phyloP scores from a whole-genome alignment of 2,113 vertebrate genomes.

The Callospermophilus lateralis region DNA sequence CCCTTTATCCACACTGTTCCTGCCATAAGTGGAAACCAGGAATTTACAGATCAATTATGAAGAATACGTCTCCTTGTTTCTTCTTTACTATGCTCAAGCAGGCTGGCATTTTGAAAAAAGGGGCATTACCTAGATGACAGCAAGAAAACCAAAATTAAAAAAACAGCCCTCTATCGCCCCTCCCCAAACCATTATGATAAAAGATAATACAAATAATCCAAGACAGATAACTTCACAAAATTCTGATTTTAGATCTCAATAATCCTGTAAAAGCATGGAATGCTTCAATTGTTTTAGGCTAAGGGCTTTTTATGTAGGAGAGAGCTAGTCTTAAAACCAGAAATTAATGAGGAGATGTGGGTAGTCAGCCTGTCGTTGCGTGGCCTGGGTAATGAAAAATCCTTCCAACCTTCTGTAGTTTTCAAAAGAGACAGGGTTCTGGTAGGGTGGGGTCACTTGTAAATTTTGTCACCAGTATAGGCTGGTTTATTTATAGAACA shows the following conservation, averaged over 20 bases:
- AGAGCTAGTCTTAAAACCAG: not conserved
- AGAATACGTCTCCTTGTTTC: not conserved
- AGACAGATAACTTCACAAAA: not conserved
- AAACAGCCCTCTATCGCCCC: not conserved
- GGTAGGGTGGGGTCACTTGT: not conserved
- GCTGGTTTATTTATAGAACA: not conserved
- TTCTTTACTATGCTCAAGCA: not conserved
- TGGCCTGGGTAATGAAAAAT: not conserved
- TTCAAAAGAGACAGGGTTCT: not conserved
- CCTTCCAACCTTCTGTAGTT: not conserved
- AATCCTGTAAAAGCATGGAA: not conserved
- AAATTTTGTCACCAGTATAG: not conserved
- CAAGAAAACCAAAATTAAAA: not conserved
- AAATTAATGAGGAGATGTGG: not conserved
- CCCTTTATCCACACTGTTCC: not conserved
- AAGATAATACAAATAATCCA: not conserved
- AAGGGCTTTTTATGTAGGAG: not conserved
- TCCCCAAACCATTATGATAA: not conserved
- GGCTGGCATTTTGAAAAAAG: not conserved
- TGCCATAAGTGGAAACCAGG: not conserved
- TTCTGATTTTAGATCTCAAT: conserved; percentile 8
- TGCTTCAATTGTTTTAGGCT: not conserved
- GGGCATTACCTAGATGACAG: not conserved
- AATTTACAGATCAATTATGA: not conserved
- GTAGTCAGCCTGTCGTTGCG: not conserved